Base-by-base conservation (phyloP, 1,140 invertebrate species). In the Ceratoteleas bidentatus region DNA sequence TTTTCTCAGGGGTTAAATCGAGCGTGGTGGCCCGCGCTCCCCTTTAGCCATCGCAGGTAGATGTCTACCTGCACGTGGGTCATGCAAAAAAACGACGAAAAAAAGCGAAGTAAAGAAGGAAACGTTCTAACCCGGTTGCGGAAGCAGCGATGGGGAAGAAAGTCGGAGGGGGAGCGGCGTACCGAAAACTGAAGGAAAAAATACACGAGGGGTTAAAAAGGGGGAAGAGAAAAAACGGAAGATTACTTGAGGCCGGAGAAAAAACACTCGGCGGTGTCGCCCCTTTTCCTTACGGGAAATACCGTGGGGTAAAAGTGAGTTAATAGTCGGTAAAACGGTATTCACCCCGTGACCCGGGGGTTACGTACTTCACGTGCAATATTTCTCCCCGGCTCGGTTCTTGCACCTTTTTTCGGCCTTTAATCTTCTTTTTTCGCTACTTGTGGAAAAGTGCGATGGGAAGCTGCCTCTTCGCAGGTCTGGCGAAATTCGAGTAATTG, bases 1-100 rank as follows among this genome's bases (percentile, higher is more conserved):
- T 90, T 91, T 91, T 91, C 90, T 90, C 90, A 91, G 88, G 89
- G 89, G 87, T 91, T 91, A 91, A 91, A 91, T 91, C 90, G 90
- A 91, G 87, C 90, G 86, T 91, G 85, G 72, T 57, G 69, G 60
- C 40, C 61, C 65, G 58, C 76, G 75, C 57, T 58, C 66, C 79
- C 73, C 76, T 65, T 80, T 52, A 65, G 77, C 49, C 50, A 66
- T 69, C 65, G 70, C 87, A 89, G 86, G 87, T 87, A 88, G 87
- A 81, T 80, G 75, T 72, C 82, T 87, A 88, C 86, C 85, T 88
- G 86, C 87, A 84, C 84, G 66, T 81, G 73, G 81, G 64, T 81
- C 62, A 58, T 78, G 77, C 36, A 78, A 86, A 86, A 86, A 86
- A 79, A 83, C 79, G 77, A 58, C 43, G 43, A 36, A 49, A 69